Evolutionary conservation across 1,140 invertebrate genomes (phyloP).

Genomic region (Polypedilum vanderplanki): DNA sequence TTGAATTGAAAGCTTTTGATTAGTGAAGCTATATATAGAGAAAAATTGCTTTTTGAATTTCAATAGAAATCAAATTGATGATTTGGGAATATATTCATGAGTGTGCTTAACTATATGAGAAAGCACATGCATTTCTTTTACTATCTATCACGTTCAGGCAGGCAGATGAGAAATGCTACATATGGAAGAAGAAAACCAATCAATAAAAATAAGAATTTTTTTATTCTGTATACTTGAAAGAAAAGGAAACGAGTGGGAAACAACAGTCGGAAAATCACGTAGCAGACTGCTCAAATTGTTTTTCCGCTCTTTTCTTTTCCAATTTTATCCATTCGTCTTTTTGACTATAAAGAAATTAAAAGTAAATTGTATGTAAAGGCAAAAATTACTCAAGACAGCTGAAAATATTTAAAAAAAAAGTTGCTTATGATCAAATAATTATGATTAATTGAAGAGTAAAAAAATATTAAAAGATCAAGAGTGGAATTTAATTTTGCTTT

Average conservation of each 20-base stretch:
- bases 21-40: neutral
- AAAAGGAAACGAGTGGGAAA: neutral
- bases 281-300: slow-evolving; percentile 28
- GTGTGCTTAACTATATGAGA: too few relatives aligned
- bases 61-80: too few relatives aligned
- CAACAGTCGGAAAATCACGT: slow-evolving; percentile 24
- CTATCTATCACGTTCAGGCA: neutral
- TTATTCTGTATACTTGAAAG: neutral
- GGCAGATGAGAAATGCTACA: neutral
- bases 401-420: too few relatives aligned
- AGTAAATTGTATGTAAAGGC: neutral
- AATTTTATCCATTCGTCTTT: slow-evolving; percentile 13
- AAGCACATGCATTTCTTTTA: neutral
- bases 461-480: too few relatives aligned
- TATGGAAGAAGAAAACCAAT: slow-evolving; percentile 24
- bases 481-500: too few relatives aligned
- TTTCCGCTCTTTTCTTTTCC: slow-evolving; percentile 9
- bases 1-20: slow-evolving; percentile 13
- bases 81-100: too few relatives aligned
- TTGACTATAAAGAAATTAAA: slow-evolving; percentile 4
- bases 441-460: slow-evolving; percentile 17
- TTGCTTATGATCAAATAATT: slow-evolving; percentile 5
- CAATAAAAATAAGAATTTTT: slow-evolving; percentile 20
- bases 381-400: too few relatives aligned
- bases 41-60: too few relatives aligned